Percentiles rank a stretch among this genome's conserved stretches.
Conservation (phyloP, 2,888 invertebrate genomes). For the Plutella xylostella region DNA sequence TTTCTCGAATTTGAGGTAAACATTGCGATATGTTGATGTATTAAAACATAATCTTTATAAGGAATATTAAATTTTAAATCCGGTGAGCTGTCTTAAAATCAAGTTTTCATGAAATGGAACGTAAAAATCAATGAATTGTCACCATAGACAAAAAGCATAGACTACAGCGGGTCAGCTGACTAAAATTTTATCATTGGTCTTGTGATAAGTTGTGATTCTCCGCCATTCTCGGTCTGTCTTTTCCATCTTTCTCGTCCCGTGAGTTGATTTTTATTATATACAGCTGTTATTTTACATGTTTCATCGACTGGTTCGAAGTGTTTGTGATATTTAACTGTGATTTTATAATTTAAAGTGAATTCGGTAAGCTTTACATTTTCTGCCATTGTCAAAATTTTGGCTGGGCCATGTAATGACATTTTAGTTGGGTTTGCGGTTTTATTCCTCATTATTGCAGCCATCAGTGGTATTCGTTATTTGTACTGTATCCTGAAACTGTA, state of each 20-base stretch:
- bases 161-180: slow-evolving; percentile 57
- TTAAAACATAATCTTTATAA: no score
- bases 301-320: slow-evolving; percentile 30
- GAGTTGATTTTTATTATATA: slow-evolving; percentile 47
- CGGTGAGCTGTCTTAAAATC: no score
- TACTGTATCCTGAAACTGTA: no score
- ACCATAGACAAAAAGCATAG: slow-evolving; percentile 49
- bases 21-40: no score
- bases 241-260: slow-evolving; percentile 62
- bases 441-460: no score
- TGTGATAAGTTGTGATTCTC: slow-evolving; percentile 67
- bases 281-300: slow-evolving; percentile 24
- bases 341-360: slow-evolving; percentile 13
- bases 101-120: slow-evolving; percentile 6
- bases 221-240: slow-evolving; percentile 67
- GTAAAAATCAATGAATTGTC: slow-evolving; percentile 42
- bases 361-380: slow-evolving; percentile 39
- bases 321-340: slow-evolving; percentile 29
- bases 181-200: slow-evolving; percentile 67
- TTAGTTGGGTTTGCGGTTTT: no score
- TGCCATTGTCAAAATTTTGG: slow-evolving; percentile 30
- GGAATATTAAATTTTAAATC: no score
- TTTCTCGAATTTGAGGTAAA: no score
- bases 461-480: no score
- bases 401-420: slow-evolving; percentile 14